Base-by-base conservation (phyloP, 2,888 invertebrate genomes). In the Eristalinus sepulchralis region DNA sequence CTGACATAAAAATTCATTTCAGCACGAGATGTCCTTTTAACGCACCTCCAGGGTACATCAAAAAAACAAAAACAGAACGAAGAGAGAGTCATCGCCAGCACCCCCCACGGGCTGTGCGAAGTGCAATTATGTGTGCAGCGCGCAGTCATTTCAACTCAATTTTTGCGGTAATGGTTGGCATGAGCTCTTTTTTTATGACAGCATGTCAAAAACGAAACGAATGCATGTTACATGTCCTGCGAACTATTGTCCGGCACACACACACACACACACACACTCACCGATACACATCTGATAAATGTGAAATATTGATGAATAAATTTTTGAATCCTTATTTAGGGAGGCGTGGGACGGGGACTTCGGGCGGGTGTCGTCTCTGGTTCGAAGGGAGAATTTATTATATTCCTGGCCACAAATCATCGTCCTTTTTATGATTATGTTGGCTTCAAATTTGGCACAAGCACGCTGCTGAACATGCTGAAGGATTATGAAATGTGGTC, bases 271-370 rank as follows among this genome's bases (percentile, higher is more conserved):
- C 47, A 27, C 47, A 47, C 24, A 83, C 68, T 47, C 22, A 53
- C 55, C 39, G 24, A 33, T 70, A 68, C 55, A 66, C 66, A 59
- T 73, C 72, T 59, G 83, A 83, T 83, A 78, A 68, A 47, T 8
- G 47, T 73, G 31, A 83, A 83, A 70, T 83, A 83, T 83, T 83
- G 75, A 83, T 83, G 83, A 79, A 79, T 75, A 79, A 73, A 78
- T 62, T 75, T 60, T 70, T 17, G 39, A 67, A 55, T 59, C 55
- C 57, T 34, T 55, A 24, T 64, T 64, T 57, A 24, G 53, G 53
- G 53, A 2, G 27, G 27, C 47, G 60, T 33, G 34, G 17, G 9
- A 1, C 13, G 11, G 3, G 10, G 8, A 13, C n/a, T n/a, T n/a
- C n/a, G 11, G 10, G 57, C n/a, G 17, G 39, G n/a, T 10, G 62